Conservation (phyloP, 2,888 invertebrate species). For the Pedicia rivosa region DNA sequence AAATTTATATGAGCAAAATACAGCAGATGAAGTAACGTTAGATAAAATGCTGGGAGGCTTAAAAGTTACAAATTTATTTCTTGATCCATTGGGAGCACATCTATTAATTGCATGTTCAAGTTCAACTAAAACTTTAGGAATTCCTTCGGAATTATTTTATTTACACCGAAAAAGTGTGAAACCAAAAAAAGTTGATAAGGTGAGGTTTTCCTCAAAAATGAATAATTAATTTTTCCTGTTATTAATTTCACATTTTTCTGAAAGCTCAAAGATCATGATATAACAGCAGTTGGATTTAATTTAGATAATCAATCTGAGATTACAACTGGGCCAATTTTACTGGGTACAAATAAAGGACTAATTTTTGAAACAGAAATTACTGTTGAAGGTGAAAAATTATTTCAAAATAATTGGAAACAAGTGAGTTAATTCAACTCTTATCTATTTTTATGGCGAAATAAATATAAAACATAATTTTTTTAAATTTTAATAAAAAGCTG, state of each 20-base stretch:
- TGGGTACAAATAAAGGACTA: conserved; percentile 80
- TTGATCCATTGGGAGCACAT: conserved; percentile 80
- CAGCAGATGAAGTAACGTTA: conserved; percentile 42
- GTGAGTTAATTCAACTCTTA: conserved; percentile 28
- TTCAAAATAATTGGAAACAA: conserved; percentile 75
- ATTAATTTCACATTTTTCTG: conserved; percentile 8
- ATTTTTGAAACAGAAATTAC: conserved; percentile 82
- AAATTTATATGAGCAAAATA: conserved; percentile 62
- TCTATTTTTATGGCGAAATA: conserved; percentile 10
- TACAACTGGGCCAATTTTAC: conserved; percentile 66
- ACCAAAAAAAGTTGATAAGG: conserved; percentile 40
- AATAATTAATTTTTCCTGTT: not conserved
- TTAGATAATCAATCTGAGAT: conserved; percentile 47
- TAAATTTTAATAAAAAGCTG: conserved; percentile 39
- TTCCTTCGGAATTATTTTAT: conserved; percentile 61
- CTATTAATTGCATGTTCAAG: conserved; percentile 57
- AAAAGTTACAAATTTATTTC: conserved; percentile 23
- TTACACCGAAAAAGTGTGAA: conserved; percentile 61
- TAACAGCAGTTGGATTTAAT: conserved; percentile 88
- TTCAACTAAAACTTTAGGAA: conserved; percentile 33
- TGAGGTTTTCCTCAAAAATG: conserved; percentile 3
- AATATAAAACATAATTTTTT: not conserved
- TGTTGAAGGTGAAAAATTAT: conserved; percentile 66
- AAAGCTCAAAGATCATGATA: conserved; percentile 42
- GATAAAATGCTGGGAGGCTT: conserved; percentile 26